These are phyloP conservation scores for Pseudanteris insignis DNA, from an alignment of 2,888 invertebrate species.

Conservation along the genomic window DNA sequence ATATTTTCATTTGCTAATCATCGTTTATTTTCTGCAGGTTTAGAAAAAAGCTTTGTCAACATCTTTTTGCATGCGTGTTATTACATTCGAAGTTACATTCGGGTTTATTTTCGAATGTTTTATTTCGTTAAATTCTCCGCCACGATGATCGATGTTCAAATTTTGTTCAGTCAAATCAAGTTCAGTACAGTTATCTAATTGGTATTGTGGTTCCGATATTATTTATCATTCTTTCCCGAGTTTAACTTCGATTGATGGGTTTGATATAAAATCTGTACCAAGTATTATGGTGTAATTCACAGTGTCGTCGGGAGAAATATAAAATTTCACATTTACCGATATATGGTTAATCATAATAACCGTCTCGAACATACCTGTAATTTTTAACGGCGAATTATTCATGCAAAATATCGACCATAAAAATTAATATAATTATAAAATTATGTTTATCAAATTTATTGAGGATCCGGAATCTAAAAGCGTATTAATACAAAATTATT, in stretches of 20 bases:
- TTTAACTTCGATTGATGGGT: neutral
- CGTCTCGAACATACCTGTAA: neutral
- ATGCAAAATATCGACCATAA: too few species aligned
- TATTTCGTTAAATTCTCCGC: neutral
- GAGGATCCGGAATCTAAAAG: constrained; percentile 1
- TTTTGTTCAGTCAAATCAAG: neutral
- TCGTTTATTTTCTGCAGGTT: too few species aligned
- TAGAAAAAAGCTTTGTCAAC: too few species aligned
- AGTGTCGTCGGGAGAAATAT: neutral
- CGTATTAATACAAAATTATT: constrained; percentile 1
- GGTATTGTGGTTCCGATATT: neutral
- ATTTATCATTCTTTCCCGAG: neutral
- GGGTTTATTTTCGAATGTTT: neutral
- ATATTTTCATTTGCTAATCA: too few species aligned
- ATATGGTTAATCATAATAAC: neutral
- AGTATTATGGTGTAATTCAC: neutral
- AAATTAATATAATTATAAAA: too few species aligned
- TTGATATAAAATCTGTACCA: neutral
- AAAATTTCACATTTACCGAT: neutral
- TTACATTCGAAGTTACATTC: neutral
- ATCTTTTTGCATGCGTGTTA: neutral
- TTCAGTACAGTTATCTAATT: neutral
- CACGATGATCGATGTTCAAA: neutral
- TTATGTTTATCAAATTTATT: neutral
- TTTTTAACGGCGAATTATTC: neutral